Percentiles rank a stretch among this genome's conserved stretches.
phyloP scores from a whole-genome alignment of 2,888 invertebrate genomes.

The Cylindroiulus punctatus region DNA sequence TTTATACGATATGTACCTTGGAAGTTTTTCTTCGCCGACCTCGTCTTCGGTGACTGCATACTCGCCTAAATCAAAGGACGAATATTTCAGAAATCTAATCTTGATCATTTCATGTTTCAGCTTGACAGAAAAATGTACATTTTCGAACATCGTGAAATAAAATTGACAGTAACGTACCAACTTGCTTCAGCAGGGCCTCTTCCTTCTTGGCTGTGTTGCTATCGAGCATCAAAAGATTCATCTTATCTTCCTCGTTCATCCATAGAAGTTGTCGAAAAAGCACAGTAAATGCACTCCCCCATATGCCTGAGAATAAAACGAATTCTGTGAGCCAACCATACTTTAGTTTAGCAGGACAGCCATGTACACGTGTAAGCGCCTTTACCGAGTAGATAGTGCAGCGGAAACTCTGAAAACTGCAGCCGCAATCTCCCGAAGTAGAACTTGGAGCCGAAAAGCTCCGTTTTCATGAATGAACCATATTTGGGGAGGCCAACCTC shows the following conservation, averaged over 20 bases:
- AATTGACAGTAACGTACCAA: conserved; percentile 55
- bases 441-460: conserved; percentile 66
- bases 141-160: too few species aligned
- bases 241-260: conserved; percentile 62
- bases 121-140: too few species aligned
- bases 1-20: conserved; percentile 7
- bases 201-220: conserved; percentile 55
- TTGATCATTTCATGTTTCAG: background rate
- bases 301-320: conserved; percentile 63
- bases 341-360: background rate
- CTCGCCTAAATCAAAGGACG: background rate
- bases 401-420: conserved; percentile 65
- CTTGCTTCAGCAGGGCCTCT: conserved; percentile 54
- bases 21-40: background rate
- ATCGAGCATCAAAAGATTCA: conserved; percentile 58
- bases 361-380: background rate
- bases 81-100: background rate
- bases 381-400: conserved; percentile 67
- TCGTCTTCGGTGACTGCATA: background rate
- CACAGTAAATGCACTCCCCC: conserved; percentile 69
- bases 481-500: conserved; percentile 68
- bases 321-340: background rate
- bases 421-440: conserved; percentile 65
- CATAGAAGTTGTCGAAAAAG: conserved; percentile 66
- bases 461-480: conserved; percentile 67